phyloP scores from a whole-genome alignment of 2,113 vertebrate genomes.

The Hemicordylus capensis region DNA sequence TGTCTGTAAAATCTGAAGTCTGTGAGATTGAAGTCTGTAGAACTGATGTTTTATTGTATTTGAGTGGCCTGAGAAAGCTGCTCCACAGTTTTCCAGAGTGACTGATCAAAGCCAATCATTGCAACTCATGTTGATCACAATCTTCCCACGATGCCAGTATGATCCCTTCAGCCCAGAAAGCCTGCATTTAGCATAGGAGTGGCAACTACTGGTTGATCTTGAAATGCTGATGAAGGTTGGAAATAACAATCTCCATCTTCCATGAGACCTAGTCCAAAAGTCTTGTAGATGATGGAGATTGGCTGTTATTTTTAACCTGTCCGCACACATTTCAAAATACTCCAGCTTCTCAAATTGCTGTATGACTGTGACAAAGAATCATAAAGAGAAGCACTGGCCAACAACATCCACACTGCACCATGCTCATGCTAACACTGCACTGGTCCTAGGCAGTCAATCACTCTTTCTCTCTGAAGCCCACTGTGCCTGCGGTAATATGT shows the following conservation, averaged over 20 bases:
- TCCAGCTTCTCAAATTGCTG: not conserved
- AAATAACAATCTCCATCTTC: not conserved
- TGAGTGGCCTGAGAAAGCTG: too few species aligned
- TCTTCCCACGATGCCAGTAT: not conserved
- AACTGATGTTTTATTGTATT: too few species aligned
- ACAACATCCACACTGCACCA: too few species aligned
- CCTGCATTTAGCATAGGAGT: not conserved
- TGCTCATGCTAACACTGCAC: too few species aligned
- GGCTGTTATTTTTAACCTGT: not conserved
- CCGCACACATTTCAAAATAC: not conserved
- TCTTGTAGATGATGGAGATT: conserved; percentile 1
- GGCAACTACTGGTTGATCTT: not conserved
- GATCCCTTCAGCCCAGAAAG: not conserved
- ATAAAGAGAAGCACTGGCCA: not conserved
- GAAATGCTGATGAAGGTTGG: not conserved
- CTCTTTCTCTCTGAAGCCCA: too few species aligned
- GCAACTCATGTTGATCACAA: not conserved
- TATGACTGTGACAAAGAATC: not conserved
- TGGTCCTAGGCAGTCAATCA: too few species aligned
- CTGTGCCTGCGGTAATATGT: too few species aligned
- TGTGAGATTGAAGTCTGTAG: too few species aligned
- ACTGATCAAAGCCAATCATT: not conserved
- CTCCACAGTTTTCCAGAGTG: not conserved
- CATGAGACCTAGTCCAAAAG: not conserved
- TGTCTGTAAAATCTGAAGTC: too few species aligned